phyloP scores from a whole-genome alignment of 2,113 vertebrate genomes.

The Psilopsiagon aurifrons region DNA sequence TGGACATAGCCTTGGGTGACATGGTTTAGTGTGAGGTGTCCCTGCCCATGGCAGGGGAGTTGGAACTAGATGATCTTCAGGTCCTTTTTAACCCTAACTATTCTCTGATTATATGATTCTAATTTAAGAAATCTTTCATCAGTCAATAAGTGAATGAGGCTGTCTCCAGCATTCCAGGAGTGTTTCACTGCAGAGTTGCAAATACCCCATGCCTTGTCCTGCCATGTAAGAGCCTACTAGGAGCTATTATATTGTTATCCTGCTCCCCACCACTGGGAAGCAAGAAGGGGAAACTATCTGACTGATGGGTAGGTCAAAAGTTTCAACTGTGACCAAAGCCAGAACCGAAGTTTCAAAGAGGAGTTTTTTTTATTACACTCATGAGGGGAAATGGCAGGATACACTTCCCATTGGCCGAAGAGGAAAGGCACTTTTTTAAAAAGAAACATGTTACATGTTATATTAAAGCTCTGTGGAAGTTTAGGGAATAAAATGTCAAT shows the following conservation, averaged over 20 bases:
- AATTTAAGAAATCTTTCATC: not conserved
- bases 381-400: not conserved
- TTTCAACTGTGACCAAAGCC: slow-evolving; percentile 45
- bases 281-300: not conserved
- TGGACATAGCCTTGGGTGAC: too few species aligned
- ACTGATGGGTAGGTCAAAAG: slow-evolving; percentile 21
- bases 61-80: too few species aligned
- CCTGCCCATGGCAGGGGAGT: too few species aligned
- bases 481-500: slow-evolving; percentile 16
- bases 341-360: slow-evolving; percentile 44
- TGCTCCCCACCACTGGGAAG: not conserved
- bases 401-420: not conserved
- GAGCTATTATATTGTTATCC: not conserved
- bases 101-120: too few species aligned
- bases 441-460: not conserved
- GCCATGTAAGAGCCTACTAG: not conserved
- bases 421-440: not conserved
- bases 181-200: not conserved
- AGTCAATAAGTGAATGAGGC: not conserved
- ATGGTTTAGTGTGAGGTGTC: too few species aligned
- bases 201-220: not conserved
- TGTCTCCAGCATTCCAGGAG: not conserved
- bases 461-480: not conserved
- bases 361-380: not conserved
- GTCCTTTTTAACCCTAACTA: too few species aligned